These are phyloP conservation scores for Nemoura dubitans DNA, from an alignment of 2,888 invertebrate genomes.

Conservation along the genomic window DNA sequence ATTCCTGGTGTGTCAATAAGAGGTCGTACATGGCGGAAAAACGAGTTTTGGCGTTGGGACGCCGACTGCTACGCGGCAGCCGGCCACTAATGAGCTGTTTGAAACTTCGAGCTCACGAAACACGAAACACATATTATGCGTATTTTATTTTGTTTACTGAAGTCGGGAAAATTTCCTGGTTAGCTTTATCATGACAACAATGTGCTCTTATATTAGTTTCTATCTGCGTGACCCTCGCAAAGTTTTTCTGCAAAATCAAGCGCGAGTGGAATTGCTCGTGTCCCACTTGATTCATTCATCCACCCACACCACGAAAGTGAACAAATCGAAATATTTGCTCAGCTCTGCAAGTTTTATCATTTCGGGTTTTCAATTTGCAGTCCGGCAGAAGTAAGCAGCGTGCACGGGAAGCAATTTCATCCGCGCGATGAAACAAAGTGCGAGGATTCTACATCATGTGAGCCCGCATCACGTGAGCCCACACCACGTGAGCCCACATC, in stretches of 20 bases:
- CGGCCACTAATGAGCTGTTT: too few relatives aligned
- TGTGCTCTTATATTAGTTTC: background rate
- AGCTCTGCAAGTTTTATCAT: constrained; percentile 27
- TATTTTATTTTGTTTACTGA: background rate
- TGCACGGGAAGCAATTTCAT: too few relatives aligned
- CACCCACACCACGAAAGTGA: background rate
- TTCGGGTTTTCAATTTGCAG: constrained; percentile 27
- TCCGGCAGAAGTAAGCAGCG: constrained; percentile 40
- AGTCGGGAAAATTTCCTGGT: background rate
- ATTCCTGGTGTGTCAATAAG: too few relatives aligned
- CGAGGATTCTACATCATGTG: too few relatives aligned
- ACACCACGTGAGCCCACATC: too few relatives aligned
- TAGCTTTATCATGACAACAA: background rate
- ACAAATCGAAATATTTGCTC: background rate
- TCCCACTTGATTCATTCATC: background rate
- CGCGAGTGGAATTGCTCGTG: background rate
- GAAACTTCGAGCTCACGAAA: too few relatives aligned
- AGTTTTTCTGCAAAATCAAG: background rate
- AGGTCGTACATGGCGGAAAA: too few relatives aligned
- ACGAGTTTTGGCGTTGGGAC: too few relatives aligned
- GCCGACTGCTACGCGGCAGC: too few relatives aligned
- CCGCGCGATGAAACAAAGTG: too few relatives aligned
- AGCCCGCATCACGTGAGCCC: too few relatives aligned
- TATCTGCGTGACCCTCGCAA: background rate
- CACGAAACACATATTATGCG: too few relatives aligned